Percentiles rank a stretch among this genome's conserved stretches.
phyloP scores from a whole-genome alignment of 2,113 vertebrate species.

The Colistium nudipinnis region DNA sequence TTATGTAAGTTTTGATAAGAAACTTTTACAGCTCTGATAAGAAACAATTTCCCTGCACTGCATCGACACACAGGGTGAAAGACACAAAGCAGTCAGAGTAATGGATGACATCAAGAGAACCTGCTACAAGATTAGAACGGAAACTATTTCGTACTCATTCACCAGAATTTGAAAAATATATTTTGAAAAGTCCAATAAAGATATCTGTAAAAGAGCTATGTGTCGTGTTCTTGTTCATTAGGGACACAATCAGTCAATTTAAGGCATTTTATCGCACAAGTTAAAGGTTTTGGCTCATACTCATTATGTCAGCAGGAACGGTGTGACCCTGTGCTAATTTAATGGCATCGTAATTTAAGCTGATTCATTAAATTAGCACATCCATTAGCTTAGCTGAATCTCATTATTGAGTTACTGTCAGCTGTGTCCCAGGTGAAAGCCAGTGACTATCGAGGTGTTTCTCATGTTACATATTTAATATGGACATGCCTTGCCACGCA shows the following conservation, averaged over 20 bases:
- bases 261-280: not conserved
- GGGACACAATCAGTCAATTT: not conserved
- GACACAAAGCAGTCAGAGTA: no score
- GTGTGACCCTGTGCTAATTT: not conserved
- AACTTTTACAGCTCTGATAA: no score
- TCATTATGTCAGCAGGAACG: constrained; percentile 7
- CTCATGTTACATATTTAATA: constrained; percentile 45
- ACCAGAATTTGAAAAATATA: no score
- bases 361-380: constrained; percentile 4
- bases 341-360: constrained; percentile 14
- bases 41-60: no score
- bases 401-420: constrained; percentile 22
- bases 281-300: not conserved
- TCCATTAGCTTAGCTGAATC: constrained; percentile 31
- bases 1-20: no score
- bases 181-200: no score
- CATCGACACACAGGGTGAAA: no score
- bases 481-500: not conserved
- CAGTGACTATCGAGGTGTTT: constrained; percentile 20
- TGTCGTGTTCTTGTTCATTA: no score
- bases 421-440: constrained; percentile 44
- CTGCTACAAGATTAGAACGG: no score
- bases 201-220: no score
- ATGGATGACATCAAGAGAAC: no score
- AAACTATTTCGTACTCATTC: no score